Conservation (phyloP, 2,113 vertebrate species). For the Istiophorus platypterus region DNA sequence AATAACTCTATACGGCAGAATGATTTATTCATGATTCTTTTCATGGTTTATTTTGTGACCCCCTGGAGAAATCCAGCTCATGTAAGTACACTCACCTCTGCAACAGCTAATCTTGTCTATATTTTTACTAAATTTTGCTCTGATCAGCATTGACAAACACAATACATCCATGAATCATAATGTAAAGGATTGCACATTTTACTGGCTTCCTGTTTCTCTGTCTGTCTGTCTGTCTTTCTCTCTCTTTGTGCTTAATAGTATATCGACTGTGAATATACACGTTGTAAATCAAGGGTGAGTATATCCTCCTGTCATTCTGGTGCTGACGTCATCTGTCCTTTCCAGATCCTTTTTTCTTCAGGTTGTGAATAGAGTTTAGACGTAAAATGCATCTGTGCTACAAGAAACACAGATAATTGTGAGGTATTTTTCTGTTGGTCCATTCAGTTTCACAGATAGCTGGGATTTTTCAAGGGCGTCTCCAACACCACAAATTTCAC, state of each 20-base stretch:
- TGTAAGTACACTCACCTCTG: neutral
- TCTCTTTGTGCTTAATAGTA: slow-evolving; percentile 1
- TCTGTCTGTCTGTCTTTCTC: neutral
- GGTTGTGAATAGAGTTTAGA: slow-evolving; percentile 3
- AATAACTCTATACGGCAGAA: neutral
- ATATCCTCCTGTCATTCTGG: slow-evolving; percentile 13
- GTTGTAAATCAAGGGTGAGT: neutral
- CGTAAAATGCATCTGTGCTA: slow-evolving; percentile 12
- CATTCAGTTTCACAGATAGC: neutral
- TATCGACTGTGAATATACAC: neutral
- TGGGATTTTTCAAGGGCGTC: neutral
- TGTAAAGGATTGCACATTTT: slow-evolving; percentile 3
- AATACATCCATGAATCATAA: slow-evolving; percentile 18
- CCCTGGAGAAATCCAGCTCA: neutral
- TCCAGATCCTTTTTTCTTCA: neutral
- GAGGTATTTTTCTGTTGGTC: neutral
- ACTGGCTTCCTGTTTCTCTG: slow-evolving; percentile 34
- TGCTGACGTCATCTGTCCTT: neutral
- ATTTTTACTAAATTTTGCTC: slow-evolving; percentile 1
- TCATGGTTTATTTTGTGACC: neutral
- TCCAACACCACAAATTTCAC: neutral
- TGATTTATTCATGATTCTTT: slow-evolving; percentile 1
- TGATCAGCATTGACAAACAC: neutral
- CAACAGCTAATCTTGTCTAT: slow-evolving; percentile 22
- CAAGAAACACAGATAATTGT: neutral